A percentile compares a stretch with the other conserved stretches of the same genome.
Conservation (phyloP, 2,888 invertebrate genomes). For the Dichetophora obliterata region DNA sequence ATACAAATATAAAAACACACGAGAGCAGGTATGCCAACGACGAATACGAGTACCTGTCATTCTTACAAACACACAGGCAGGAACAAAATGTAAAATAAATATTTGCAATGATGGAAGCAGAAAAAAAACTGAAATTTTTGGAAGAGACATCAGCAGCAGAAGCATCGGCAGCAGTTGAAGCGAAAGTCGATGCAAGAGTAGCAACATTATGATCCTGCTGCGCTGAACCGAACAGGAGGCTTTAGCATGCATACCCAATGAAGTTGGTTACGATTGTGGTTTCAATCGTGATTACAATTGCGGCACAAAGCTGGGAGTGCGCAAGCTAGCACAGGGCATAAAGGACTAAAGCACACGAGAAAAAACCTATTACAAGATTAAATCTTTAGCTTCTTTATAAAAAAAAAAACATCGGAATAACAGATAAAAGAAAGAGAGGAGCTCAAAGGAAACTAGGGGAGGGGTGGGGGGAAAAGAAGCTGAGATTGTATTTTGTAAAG, state of each 20-base stretch:
- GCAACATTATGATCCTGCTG: not conserved
- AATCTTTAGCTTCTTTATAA: not conserved
- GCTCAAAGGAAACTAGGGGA: not conserved
- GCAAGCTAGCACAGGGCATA: not conserved
- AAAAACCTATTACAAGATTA: constrained; percentile 5
- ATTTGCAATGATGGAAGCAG: not conserved
- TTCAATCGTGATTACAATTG: not conserved
- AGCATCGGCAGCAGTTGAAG: constrained; percentile 2
- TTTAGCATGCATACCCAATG: not conserved
- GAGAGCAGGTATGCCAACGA: too few species aligned
- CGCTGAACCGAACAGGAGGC: not conserved
- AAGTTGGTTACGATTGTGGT: not conserved
- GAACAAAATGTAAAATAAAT: not conserved
- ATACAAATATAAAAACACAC: not conserved
- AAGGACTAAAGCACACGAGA: not conserved
- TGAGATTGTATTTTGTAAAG: not conserved
- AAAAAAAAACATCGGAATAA: too few species aligned
- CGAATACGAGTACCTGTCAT: not conserved
- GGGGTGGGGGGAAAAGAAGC: not conserved
- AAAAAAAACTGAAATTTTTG: not conserved
- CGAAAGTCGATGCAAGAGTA: not conserved
- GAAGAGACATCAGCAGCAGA: not conserved
- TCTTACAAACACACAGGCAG: not conserved
- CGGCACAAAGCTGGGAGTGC: not conserved
- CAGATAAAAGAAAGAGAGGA: not conserved